These are phyloP conservation scores for Heliocidaris tuberculata DNA, from an alignment of 35 echinoderm and acorn worm species.

Conservation along the genomic window DNA sequence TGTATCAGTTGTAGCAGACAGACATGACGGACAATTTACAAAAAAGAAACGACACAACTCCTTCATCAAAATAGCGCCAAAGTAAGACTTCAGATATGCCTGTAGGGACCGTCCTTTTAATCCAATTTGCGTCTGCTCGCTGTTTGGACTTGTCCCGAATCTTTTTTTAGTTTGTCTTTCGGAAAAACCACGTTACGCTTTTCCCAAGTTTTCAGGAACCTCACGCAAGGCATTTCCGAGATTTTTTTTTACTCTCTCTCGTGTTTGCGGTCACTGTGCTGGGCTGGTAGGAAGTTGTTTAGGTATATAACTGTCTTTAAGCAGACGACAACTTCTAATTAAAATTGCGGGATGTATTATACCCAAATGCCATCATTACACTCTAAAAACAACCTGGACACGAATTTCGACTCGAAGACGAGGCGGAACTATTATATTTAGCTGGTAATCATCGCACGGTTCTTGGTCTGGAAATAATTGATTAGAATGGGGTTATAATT, in stretches of 20 bases:
- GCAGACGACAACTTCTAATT: background rate
- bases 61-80: conserved; percentile 12
- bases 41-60: background rate
- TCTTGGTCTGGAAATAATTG: background rate
- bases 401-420: background rate
- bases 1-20: background rate
- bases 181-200: background rate
- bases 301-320: background rate
- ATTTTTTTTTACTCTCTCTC: background rate
- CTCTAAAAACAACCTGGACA: background rate
- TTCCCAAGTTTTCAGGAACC: background rate
- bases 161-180: background rate
- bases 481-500: background rate
- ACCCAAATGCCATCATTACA: background rate
- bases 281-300: background rate
- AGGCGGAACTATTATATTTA: conserved; percentile 10
- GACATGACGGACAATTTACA: background rate
- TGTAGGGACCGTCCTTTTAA: background rate
- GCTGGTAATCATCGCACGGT: background rate
- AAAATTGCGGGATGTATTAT: background rate
- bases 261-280: background rate
- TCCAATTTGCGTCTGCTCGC: background rate
- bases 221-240: background rate
- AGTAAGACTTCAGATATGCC: background rate
- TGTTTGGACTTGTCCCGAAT: background rate